Base-by-base conservation (phyloP, 2,113 vertebrate species). In the Pygoscelis antarcticus region DNA sequence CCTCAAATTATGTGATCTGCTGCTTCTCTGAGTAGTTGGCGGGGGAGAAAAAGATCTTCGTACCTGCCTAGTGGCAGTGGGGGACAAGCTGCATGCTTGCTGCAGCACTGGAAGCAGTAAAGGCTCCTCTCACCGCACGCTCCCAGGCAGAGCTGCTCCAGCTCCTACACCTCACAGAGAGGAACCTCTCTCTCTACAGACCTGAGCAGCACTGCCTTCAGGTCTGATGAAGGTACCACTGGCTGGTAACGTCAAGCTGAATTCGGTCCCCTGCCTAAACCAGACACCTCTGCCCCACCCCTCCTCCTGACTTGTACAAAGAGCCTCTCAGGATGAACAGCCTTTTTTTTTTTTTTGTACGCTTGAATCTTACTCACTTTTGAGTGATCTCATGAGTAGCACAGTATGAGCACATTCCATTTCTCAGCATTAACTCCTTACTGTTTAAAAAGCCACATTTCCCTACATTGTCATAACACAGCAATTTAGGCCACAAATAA, bases 41-140 rank as follows among this genome's bases (percentile, higher is more conserved):
- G 14, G 40, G 40, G 40, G 47, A 36, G 19, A 34, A 36, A 18
- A 77, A 44, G 34, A 27, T 25, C 34, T 54, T 3, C 0, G 23
- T 54, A 32, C 2, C 4, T 34, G n/a, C 30, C 27, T 4, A 30
- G 34, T 9, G 11, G 27, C 4, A 1, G 46, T 13, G 27, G 26
- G 30, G 10, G 26, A 2, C 70, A 65, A 51, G 36, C n/a, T 36
- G 40, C 17, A 10, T 7, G n/a, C 55, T 55, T 61, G 38, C 60
- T 60, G 52, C 32, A 25, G 60, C 68, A 25, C 32, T 44, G 42
- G 40, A 44, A 16, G 27, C 12, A 22, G 42, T 23, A 32, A 51
- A 57, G 49, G 36, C 51, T 65, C 21, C 18, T 32, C 26, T 57
- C 0, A 0, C 44, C 4, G 2, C 9, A 0, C 16, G 12, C 20